A percentile compares a stretch with the other conserved stretches of the same genome.
Evolutionary conservation across 2,113 vertebrate species (phyloP).

Genomic region (Bubalus kerabau): DNA sequence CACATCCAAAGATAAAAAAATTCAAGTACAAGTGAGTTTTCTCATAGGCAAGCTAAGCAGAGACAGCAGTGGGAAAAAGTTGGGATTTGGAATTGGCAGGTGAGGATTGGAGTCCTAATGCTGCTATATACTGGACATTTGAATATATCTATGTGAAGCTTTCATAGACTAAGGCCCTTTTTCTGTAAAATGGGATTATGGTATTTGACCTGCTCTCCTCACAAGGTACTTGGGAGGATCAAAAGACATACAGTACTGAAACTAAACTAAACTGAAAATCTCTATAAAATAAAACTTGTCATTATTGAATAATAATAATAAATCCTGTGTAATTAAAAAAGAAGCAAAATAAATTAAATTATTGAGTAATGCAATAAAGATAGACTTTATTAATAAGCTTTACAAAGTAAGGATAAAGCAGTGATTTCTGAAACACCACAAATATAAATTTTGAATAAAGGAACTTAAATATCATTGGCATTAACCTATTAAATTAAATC

Average conservation of each 20-base stretch:
- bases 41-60: neutral
- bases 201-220: neutral
- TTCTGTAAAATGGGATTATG: neutral
- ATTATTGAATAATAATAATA: neutral
- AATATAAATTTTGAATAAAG: neutral
- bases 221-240: neutral
- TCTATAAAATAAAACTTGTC: neutral
- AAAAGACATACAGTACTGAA: neutral
- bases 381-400: neutral
- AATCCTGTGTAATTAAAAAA: neutral
- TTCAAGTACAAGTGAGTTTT: neutral
- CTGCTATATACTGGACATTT: neutral
- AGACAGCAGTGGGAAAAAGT: neutral
- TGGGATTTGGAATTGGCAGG: neutral
- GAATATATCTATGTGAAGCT: neutral
- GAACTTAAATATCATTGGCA: neutral
- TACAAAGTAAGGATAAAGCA: neutral
- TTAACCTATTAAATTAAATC: neutral
- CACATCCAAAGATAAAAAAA: neutral
- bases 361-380: neutral
- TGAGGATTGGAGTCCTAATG: neutral
- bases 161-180: neutral
- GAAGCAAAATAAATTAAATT: neutral
- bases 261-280: neutral
- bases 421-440: neutral